A percentile compares a stretch with the other conserved stretches of the same genome.
Conservation (phyloP, 2,888 invertebrate species). For the Eupithecia abbreviata region DNA sequence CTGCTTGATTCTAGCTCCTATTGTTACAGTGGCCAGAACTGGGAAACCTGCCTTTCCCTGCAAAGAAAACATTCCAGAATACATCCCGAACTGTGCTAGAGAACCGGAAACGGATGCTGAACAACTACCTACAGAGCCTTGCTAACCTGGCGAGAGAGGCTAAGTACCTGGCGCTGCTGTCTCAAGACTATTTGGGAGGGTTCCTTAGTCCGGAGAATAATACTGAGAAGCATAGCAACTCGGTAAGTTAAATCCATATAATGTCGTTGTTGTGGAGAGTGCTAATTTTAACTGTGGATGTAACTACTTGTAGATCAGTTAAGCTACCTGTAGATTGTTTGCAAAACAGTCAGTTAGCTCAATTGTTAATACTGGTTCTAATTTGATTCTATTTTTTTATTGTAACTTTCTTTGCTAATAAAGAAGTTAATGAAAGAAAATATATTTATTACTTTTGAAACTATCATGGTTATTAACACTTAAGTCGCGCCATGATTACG, state of each 20-base stretch:
- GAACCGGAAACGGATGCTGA: constrained; percentile 91
- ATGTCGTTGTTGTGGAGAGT: too few species aligned
- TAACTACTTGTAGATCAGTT: too few species aligned
- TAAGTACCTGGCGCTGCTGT: constrained; percentile 70
- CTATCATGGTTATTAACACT: too few species aligned
- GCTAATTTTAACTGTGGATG: too few species aligned
- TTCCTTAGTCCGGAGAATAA: constrained; percentile 77
- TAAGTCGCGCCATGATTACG: too few species aligned
- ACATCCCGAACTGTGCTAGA: constrained; percentile 93
- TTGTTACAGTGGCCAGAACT: constrained; percentile 89
- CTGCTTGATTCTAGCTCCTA: not conserved
- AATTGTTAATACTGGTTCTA: too few species aligned
- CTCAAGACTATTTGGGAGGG: constrained; percentile 74
- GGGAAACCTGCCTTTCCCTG: constrained; percentile 91
- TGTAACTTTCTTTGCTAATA: too few species aligned
- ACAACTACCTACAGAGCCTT: constrained; percentile 90
- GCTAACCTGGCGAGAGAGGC: constrained; percentile 69
- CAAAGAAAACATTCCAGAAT: constrained; percentile 97
- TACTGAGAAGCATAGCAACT: constrained; percentile 73
- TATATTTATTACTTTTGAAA: too few species aligned
- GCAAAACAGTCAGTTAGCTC: too few species aligned
- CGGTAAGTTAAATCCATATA: constrained; percentile 55
- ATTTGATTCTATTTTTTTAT: too few species aligned
- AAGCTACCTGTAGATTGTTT: too few species aligned
- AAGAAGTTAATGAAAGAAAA: too few species aligned